phyloP scores from a whole-genome alignment of 53 echinoderm and acorn worm genomes.

The Astropecten irregularis region DNA sequence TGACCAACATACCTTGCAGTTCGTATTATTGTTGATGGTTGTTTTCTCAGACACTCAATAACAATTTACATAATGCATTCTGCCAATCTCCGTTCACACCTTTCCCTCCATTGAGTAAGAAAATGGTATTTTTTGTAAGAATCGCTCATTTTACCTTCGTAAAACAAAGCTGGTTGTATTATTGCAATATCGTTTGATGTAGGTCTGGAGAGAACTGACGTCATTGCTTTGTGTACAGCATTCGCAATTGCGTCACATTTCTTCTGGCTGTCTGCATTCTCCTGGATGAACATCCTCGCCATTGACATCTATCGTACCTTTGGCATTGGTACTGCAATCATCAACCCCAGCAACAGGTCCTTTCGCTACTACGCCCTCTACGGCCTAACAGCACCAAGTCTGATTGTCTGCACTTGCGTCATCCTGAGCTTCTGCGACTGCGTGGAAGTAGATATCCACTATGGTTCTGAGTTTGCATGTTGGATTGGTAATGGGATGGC shows the following conservation, averaged over 20 bases:
- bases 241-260: conserved; percentile 67
- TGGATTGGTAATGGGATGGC: conserved; percentile 64
- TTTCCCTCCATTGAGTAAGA: too few relatives aligned
- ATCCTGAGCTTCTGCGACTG: too few relatives aligned
- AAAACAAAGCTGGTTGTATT: too few relatives aligned
- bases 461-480: conserved; percentile 48
- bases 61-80: too few relatives aligned
- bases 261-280: conserved; percentile 73
- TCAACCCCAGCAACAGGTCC: background rate
- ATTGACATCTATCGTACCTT: too few relatives aligned
- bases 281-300: conserved; percentile 82
- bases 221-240: conserved; percentile 37
- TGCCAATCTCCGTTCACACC: too few relatives aligned
- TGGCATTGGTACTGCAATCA: conserved; percentile 49
- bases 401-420: conserved; percentile 58
- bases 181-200: too few relatives aligned
- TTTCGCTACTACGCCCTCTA: conserved; percentile 63
- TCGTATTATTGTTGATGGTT: too few relatives aligned
- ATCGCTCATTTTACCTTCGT: too few relatives aligned
- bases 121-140: too few relatives aligned
- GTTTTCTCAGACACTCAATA: too few relatives aligned
- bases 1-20: too few relatives aligned
- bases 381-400: conserved; percentile 53
- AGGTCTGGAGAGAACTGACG: conserved; percentile 34
- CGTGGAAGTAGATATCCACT: conserved; percentile 41